phyloP scores from a whole-genome alignment of 2,113 vertebrate genomes.

The Callochromis pleurospilus region DNA sequence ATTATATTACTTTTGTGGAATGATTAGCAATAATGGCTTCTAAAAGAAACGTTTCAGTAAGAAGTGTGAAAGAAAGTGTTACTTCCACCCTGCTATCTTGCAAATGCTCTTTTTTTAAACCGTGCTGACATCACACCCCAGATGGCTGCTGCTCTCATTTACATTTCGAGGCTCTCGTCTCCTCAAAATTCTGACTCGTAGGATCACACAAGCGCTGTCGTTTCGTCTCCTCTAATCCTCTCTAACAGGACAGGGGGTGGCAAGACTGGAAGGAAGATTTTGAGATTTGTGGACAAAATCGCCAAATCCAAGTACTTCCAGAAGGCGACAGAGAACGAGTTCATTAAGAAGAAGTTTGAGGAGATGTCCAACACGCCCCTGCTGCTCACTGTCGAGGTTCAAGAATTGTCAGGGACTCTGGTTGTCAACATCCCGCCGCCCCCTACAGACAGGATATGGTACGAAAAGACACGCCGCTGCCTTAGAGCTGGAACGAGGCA shows the following conservation, averaged over 20 bases:
- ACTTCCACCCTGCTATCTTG: not conserved
- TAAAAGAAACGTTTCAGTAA: not conserved
- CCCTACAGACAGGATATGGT: constrained; percentile 85
- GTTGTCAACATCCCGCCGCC: constrained; percentile 82
- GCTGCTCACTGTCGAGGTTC: constrained; percentile 84
- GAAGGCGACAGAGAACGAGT: constrained; percentile 84
- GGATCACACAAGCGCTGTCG: not conserved
- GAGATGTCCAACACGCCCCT: constrained; percentile 86
- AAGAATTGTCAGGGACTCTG: constrained; percentile 79
- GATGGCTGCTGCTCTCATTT: constrained; percentile 23
- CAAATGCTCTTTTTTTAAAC: not conserved
- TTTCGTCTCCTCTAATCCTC: constrained; percentile 7
- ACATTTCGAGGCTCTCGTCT: not conserved
- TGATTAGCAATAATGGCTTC: not conserved
- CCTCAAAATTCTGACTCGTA: not conserved
- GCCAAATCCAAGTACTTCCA: constrained; percentile 89
- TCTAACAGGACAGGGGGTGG: constrained; percentile 51
- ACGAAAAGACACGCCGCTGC: not conserved
- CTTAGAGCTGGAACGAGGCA: not conserved
- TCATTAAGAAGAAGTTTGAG: constrained; percentile 88
- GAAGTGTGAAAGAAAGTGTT: not conserved
- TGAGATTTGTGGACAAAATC: constrained; percentile 86
- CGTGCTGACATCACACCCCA: constrained; percentile 9
- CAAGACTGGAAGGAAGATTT: constrained; percentile 80
- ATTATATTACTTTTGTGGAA: not conserved